These are phyloP conservation scores for Pelusios castaneus DNA, from an alignment of 2,113 vertebrate genomes.

Conservation along the genomic window DNA sequence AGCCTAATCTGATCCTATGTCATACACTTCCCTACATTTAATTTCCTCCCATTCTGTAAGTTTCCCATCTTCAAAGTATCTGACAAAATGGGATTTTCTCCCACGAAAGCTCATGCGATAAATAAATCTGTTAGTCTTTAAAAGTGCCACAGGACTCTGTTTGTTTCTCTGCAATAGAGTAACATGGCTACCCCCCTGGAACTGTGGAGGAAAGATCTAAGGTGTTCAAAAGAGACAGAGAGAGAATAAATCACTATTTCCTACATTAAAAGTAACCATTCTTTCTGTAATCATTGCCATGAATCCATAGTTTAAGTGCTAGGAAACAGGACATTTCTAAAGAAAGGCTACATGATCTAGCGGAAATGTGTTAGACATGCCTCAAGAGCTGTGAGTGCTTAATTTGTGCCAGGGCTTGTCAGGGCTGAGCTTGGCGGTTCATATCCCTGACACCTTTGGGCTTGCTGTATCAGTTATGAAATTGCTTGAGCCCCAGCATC, in stretches of 20 bases:
- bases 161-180: too few relatives aligned
- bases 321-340: background rate
- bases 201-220: background rate
- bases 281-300: background rate
- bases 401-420: background rate
- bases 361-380: background rate
- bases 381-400: background rate
- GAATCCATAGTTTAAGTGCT: background rate
- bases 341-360: background rate
- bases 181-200: too few relatives aligned
- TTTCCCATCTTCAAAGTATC: too few relatives aligned
- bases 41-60: too few relatives aligned
- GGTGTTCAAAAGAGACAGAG: background rate
- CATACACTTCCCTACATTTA: too few relatives aligned
- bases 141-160: too few relatives aligned
- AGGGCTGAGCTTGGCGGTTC: background rate
- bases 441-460: background rate
- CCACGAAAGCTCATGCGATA: too few relatives aligned
- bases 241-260: background rate
- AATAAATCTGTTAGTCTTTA: too few relatives aligned
- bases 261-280: background rate
- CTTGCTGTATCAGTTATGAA: background rate
- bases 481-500: background rate
- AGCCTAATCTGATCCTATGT: too few relatives aligned
- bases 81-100: too few relatives aligned